Base-by-base conservation (phyloP, 2,888 invertebrate genomes). In the Steinernema hermaphroditum region DNA sequence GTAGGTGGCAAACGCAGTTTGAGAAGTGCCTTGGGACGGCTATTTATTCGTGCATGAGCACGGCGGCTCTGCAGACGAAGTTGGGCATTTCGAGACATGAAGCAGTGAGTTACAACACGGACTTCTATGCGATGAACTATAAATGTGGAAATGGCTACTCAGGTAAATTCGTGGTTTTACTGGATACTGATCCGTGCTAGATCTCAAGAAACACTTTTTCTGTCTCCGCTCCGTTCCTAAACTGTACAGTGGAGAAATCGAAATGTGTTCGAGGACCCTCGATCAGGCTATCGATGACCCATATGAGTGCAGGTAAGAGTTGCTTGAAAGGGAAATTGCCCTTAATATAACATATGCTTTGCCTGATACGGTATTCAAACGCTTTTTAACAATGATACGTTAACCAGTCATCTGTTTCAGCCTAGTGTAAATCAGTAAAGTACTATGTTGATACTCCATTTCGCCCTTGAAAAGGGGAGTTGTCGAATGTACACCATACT, bases 1-100 rank as follows among this genome's bases (percentile, higher is more conserved):
- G 62, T 32, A 62, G 32, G 27, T 62, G 62, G 62, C 62, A 62
- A 12, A 29, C 12, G n/a, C 16, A 62, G 32, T 62, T 62, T 2
- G 62, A 32, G 19, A 32, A 4, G 62, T 62, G 62, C 19, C 62
- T 62, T 1, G 62, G 62, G 16, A 62, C 27, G 16, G 32, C 32
- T 16, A 12, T 24, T 32, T 29, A 29, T 4, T 12, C 29, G 16
- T 29, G 62, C 32, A 62, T 62, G 32, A 62, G 12, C 29, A 29
- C 32, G 6, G 62, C 62, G 14, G 62, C 29, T 8, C 9, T 62
- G 2, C 32, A 32, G 32, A 62, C 32, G 2, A 62, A 62, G 32
- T 6, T 62, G 22, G 62, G 62, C 6, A 62, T 32, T 32, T 62
- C 62, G 32, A 32, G 32, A 14, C 9, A 29, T 2, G 62, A 62